phyloP scores from a whole-genome alignment of 2,113 vertebrate genomes.

The Cnemophilus loriae region DNA sequence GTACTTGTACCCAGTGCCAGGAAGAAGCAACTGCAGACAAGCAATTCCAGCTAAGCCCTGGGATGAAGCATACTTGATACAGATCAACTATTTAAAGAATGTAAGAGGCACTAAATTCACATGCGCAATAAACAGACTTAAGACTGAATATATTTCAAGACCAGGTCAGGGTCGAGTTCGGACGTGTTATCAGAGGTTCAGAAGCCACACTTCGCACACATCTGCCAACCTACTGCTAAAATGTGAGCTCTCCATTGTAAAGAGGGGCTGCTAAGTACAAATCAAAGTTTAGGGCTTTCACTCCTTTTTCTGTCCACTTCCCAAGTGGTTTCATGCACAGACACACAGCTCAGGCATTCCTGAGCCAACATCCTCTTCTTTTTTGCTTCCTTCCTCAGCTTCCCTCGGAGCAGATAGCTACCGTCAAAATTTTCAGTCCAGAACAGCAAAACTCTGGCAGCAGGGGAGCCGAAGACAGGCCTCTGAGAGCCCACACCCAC shows the following conservation, averaged over 20 bases:
- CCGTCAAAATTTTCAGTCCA: neutral
- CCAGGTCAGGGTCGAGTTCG: neutral
- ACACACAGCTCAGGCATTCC: neutral
- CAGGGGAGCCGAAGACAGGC: neutral
- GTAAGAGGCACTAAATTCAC: constrained; percentile 33
- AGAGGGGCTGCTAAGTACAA: neutral
- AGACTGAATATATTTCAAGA: neutral
- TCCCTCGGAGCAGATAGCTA: neutral
- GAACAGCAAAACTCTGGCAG: neutral
- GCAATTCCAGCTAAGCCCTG: constrained; percentile 24
- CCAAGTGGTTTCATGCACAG: neutral
- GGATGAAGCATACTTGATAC: constrained; percentile 46
- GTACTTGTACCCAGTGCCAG: neutral
- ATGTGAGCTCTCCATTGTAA: neutral
- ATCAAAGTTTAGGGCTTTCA: neutral
- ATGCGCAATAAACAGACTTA: neutral
- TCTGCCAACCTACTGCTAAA: neutral
- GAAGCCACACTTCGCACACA: neutral
- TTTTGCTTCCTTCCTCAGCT: neutral
- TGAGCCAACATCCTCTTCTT: neutral
- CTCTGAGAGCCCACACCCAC: neutral
- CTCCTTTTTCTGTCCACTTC: neutral
- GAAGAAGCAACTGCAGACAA: neutral
- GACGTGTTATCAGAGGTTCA: neutral
- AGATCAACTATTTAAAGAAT: constrained; percentile 65